Evolutionary conservation across 1,140 invertebrate species (phyloP).

Genomic region (Anoplolepis gracilipes): DNA sequence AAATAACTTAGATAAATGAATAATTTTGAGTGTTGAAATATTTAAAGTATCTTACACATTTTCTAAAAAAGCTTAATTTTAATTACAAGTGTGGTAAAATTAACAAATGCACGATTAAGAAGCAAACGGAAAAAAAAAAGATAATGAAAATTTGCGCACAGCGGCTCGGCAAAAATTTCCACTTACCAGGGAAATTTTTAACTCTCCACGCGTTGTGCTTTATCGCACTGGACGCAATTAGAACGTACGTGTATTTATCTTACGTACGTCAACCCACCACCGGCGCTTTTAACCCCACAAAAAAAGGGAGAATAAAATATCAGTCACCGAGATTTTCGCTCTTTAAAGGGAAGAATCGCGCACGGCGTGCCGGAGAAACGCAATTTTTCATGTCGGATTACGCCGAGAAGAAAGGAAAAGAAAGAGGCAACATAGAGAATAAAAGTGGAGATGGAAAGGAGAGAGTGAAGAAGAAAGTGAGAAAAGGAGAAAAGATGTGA

Average conservation of each 20-base stretch:
- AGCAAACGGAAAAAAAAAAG: neutral
- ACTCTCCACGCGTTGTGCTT: constrained; percentile 30
- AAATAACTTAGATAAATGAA: neutral
- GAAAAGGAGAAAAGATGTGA: neutral
- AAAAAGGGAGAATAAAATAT: constrained; percentile 59
- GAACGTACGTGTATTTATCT: constrained; percentile 38
- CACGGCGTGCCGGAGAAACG: constrained; percentile 65
- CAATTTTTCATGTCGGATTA: constrained; percentile 79
- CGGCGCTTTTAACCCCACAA: constrained; percentile 22
- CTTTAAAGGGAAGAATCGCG: constrained; percentile 63
- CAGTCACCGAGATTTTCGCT: constrained; percentile 68
- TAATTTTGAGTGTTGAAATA: neutral
- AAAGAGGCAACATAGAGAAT: constrained; percentile 26
- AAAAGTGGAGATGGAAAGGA: neutral
- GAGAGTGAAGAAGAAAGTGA: no score
- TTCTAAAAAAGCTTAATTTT: neutral
- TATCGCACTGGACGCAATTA: constrained; percentile 51
- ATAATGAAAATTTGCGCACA: constrained; percentile 18
- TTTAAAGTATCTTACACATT: neutral
- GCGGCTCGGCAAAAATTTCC: constrained; percentile 18
- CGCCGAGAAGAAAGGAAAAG: constrained; percentile 29
- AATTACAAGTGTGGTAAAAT: neutral
- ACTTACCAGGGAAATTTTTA: constrained; percentile 39
- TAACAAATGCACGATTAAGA: neutral
- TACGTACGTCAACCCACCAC: constrained; percentile 30